Base-by-base conservation (phyloP, 2,113 vertebrate species). In the Saccopteryx leptura region DNA sequence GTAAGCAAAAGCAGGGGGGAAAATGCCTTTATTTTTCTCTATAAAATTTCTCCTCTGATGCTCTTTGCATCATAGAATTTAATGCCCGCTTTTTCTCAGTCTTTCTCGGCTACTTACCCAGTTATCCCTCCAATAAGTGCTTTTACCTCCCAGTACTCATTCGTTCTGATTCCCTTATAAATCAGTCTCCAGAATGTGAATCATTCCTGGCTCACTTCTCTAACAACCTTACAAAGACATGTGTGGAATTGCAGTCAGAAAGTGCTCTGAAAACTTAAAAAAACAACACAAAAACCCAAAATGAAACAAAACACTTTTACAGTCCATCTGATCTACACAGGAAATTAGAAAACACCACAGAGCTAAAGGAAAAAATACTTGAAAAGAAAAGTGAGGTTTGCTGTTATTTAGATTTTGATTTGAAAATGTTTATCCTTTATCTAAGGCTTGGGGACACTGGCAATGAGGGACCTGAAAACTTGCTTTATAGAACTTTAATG, bases 401-500 rank as follows among this genome's bases (percentile, higher is more conserved):
- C 96, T 96, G 96, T 97, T 98, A 97, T 97, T 98, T 98, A 98
- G 98, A 96, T 97, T 98, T 98, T 98, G 97, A 97, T 98, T 98
- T 98, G 96, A 94, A 97, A 97, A 97, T 98, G 95, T 98, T 98
- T 98, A 97, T 94, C 95, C 93, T 92, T 95, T 97, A 98, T 98
- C 98, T 98, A 93, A 94, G 97, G 97, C 96, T 97, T 68, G 66
- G 88, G 96, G 98, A 98, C 96, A 97, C 87, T 98, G 97, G 98
- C 98, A 97, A 98, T 97, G 93, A 96, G 94, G 89, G 66, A 84
- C 31, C 65, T 26, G 96, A 95, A 96, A 83, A 88, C 97, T 94
- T 63, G 86, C 97, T 98, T 98, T 98, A 97, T 97, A 97, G 98
- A 98, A 98, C 98, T 97, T 98, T 97, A 98, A 98, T 98, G 98